Evolutionary conservation across 2,797 vertebrate genomes (phyloP), one percentile per base, ranked within the genome.

Genomic region (Trichosurus vulpecula): DNA sequence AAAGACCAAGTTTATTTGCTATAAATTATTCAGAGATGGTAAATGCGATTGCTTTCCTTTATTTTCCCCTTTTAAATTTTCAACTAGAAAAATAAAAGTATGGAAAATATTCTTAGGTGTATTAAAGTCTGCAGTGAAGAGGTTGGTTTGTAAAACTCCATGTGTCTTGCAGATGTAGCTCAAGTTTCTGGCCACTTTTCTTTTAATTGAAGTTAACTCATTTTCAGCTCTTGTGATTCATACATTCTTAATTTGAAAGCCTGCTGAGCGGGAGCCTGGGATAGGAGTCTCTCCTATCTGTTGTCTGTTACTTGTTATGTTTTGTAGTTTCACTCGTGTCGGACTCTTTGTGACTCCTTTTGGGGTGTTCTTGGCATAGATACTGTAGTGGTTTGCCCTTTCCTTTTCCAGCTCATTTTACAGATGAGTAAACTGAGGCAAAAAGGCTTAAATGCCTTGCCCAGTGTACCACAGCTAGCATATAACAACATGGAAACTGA

Each of bases 11-110:
- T 92, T 91, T 92, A 95, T 96, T 92, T 96, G 90, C 89, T 97
- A 97, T 96, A 96, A 94, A 96, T 98, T 96, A 90, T 0, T 19
- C 35, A 47, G 92, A 91, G 91, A 91, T 56, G 92, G 91, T 87
- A 54, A 97, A 95, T 66, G 54, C 58, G 94, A 90, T 91, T 89
- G 41, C 27, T 31, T 91, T 94, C 0, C 0, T 95, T 90, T 53
- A 52, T 53, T 53, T 74, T n/a, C 90, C 30, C 52, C 14, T 19
- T 54, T 90, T 53, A 31, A 53, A 53, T 52, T 51, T 81, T 25
- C 74, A 95, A 74, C 25, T 91, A 94, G 95, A 87, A 96, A 96
- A 89, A 47, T 92, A 92, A 55, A 95, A 92, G 61, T 96, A 54
- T 27, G 16, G 94, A 92, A 96, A 54, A 92, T 56, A 56, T 2